Percentiles rank a stretch among this genome's conserved stretches.
Evolutionary conservation across 2,113 vertebrate genomes (phyloP).

Genomic region (Aramus guarauna): DNA sequence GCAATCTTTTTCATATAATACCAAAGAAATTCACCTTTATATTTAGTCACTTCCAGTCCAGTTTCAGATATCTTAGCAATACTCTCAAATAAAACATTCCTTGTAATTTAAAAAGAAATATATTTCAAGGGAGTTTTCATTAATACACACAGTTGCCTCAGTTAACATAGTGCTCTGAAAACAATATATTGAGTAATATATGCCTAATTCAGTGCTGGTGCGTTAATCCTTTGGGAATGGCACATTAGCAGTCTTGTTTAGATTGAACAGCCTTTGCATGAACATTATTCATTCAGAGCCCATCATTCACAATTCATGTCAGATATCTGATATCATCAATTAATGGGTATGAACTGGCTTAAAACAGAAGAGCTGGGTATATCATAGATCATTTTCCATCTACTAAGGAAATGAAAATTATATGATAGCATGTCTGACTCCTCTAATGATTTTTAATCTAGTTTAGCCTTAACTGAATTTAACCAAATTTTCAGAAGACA

Average conservation of each 20-base stretch:
- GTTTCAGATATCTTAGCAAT: background rate
- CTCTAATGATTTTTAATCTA: background rate
- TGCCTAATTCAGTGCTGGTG: background rate
- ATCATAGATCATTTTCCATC: background rate
- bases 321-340: background rate
- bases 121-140: background rate
- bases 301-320: background rate
- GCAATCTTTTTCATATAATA: background rate
- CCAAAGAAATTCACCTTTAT: background rate
- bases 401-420: background rate
- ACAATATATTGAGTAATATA: background rate
- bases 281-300: background rate
- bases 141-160: background rate
- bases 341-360: background rate
- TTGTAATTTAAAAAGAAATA: background rate
- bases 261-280: background rate
- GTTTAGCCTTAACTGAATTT: background rate
- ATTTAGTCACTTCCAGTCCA: background rate
- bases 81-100: background rate
- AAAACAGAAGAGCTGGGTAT: background rate
- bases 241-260: background rate
- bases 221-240: background rate
- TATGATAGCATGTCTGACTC: background rate
- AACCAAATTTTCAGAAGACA: background rate
- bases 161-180: background rate